These are phyloP conservation scores for Cassiopea xamachana DNA, from an alignment of 30 jellyfish, hydroid and myxozoan species.

Conservation along the genomic window DNA sequence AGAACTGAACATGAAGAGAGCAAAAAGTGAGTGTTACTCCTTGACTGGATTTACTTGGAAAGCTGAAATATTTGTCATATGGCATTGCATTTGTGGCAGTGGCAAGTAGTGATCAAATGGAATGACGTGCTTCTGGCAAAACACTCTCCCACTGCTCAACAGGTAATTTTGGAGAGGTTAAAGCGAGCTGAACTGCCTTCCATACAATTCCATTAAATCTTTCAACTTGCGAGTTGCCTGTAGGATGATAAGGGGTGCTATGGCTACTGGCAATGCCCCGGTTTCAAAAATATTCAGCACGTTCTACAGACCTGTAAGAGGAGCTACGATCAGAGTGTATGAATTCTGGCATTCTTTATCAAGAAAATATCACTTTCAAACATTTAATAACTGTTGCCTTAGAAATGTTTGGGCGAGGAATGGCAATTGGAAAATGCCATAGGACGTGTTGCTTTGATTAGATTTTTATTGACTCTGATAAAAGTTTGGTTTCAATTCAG, in stretches of 20 bases:
- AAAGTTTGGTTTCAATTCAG: constrained; percentile 47
- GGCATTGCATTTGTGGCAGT: constrained; percentile 90
- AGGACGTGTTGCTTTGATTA: constrained; percentile 72
- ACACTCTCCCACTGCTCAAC: constrained; percentile 68
- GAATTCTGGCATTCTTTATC: constrained; percentile 66
- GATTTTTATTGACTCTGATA: neutral
- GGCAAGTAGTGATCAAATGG: constrained; percentile 76
- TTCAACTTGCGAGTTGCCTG: constrained; percentile 69
- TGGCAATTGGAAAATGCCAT: constrained; percentile 69
- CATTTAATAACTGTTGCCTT: constrained; percentile 56
- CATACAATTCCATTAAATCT: constrained; percentile 65
- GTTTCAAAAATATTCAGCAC: constrained; percentile 17
- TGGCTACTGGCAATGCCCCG: constrained; percentile 60
- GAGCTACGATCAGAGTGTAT: constrained; percentile 76
- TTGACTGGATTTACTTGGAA: constrained; percentile 53
- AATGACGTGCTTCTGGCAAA: constrained; percentile 80
- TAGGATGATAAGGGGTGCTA: constrained; percentile 64
- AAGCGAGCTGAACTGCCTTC: constrained; percentile 60
- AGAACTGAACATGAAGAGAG: constrained; percentile 74
- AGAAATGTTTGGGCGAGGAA: constrained; percentile 47
- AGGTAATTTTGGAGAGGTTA: constrained; percentile 51
- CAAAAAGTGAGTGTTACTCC: constrained; percentile 79
- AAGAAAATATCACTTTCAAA: constrained; percentile 36
- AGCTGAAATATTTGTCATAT: constrained; percentile 67
- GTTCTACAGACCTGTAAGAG: constrained; percentile 59